These are phyloP conservation scores for Orchesella cincta DNA, from an alignment of 1,140 invertebrate species.

Conservation along the genomic window DNA sequence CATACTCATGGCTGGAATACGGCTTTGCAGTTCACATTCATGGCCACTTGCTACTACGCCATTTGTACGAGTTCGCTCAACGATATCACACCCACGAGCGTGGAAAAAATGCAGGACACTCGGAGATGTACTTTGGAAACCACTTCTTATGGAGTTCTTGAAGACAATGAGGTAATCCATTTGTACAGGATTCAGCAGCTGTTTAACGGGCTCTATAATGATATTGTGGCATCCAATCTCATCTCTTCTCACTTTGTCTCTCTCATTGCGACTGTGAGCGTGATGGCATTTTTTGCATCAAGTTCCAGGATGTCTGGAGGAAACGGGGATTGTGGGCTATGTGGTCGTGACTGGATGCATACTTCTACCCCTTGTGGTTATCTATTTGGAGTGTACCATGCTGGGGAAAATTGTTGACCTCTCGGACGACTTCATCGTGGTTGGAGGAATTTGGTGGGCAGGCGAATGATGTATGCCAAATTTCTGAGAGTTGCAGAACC, in stretches of 20 bases:
- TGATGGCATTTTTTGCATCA: constrained; percentile 5
- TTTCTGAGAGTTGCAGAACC: background rate
- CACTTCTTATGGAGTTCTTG: background rate
- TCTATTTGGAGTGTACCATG: background rate
- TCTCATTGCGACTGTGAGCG: background rate
- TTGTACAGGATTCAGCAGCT: background rate
- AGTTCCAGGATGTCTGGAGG: background rate
- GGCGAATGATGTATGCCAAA: background rate
- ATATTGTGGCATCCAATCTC: background rate
- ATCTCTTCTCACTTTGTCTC: background rate
- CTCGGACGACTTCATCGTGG: background rate
- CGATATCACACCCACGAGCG: background rate
- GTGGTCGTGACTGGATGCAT: background rate
- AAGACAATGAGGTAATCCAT: background rate
- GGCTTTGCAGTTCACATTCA: background rate
- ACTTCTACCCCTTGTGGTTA: background rate
- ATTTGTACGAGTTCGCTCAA: background rate
- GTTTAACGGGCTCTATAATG: background rate
- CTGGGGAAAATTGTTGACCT: background rate
- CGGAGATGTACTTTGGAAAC: background rate
- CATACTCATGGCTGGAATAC: background rate
- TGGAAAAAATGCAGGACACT: background rate
- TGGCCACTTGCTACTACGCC: background rate
- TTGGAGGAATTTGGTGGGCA: background rate
- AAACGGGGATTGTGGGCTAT: background rate